A percentile compares a stretch with the other conserved stretches of the same genome.
These are phyloP conservation scores for Venturia canescens DNA, from an alignment of 1,140 invertebrate genomes.

Conservation along the genomic window DNA sequence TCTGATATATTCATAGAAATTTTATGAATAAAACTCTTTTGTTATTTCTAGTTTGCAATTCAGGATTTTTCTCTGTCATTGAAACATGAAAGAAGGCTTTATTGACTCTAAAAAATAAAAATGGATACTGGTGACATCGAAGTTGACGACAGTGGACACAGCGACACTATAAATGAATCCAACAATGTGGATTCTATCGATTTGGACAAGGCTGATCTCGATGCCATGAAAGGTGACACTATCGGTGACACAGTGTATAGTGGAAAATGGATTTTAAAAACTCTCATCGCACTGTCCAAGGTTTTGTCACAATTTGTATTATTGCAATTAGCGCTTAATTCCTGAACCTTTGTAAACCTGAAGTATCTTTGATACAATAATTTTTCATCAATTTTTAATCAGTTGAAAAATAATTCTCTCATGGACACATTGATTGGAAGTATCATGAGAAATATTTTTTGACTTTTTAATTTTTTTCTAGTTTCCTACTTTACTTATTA, in stretches of 20 bases:
- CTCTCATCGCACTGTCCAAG: conserved; percentile 76
- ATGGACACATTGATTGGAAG: no score
- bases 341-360: no score
- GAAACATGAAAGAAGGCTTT: no score
- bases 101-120: neutral
- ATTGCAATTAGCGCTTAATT: neutral
- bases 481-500: no score
- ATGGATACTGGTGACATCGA: conserved; percentile 1
- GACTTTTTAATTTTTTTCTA: no score
- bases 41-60: no score
- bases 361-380: conserved; percentile 22
- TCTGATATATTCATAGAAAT: no score
- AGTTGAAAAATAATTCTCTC: no score
- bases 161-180: neutral
- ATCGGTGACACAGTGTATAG: conserved; percentile 87
- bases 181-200: conserved; percentile 65
- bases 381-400: conserved; percentile 37
- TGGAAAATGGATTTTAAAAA: conserved; percentile 84
- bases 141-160: neutral
- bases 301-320: conserved; percentile 58
- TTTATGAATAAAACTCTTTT: no score
- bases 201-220: conserved; percentile 73
- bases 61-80: no score
- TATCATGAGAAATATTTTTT: no score
- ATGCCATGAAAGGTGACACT: conserved; percentile 82